Conservation (phyloP, 2,113 vertebrate species). For the Aldabrachelys gigantea region DNA sequence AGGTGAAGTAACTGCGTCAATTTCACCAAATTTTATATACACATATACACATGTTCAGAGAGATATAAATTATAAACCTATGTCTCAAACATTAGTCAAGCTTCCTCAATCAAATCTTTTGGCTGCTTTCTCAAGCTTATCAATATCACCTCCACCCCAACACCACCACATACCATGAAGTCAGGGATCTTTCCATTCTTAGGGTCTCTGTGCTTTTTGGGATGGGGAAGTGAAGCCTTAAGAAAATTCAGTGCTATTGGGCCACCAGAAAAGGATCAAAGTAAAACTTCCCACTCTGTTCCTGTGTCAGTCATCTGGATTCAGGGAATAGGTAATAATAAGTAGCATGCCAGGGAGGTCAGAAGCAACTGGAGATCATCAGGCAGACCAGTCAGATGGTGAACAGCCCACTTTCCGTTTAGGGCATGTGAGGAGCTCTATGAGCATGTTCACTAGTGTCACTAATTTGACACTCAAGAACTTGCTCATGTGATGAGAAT, state of each 20-base stretch:
- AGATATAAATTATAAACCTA: accelerated
- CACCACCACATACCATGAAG: neutral
- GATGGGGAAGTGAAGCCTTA: neutral
- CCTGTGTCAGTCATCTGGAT: neutral
- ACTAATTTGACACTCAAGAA: neutral
- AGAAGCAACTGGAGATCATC: neutral
- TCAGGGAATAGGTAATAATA: neutral
- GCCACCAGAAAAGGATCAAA: neutral
- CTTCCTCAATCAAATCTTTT: neutral
- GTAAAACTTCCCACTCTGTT: neutral
- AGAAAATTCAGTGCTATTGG: no score
- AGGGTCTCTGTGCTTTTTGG: neutral
- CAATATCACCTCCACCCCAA: neutral
- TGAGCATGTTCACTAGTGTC: neutral
- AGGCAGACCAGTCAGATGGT: neutral
- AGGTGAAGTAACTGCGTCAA: constrained; percentile 49
- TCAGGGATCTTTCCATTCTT: neutral
- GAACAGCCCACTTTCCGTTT: neutral
- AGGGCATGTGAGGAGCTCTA: neutral
- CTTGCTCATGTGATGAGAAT: neutral
- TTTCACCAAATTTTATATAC: constrained; percentile 24
- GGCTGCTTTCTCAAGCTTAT: neutral
- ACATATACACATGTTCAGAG: accelerated
- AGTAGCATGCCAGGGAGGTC: neutral
- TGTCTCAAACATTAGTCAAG: neutral